These are phyloP conservation scores for Nipponacmea schrenckii DNA, from an alignment of 2,888 invertebrate species.

Conservation along the genomic window DNA sequence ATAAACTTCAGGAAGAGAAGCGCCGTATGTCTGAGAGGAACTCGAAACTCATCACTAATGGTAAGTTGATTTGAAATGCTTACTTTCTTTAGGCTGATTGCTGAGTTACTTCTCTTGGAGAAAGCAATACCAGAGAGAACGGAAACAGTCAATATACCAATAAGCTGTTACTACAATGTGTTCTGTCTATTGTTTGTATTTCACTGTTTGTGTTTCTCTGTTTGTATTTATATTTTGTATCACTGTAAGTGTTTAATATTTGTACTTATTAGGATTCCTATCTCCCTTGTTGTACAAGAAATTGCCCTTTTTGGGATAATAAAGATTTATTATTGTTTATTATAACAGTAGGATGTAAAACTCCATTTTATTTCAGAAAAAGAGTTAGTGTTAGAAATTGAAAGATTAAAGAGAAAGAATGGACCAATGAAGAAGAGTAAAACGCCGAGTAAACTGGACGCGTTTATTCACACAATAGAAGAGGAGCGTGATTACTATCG, in stretches of 20 bases:
- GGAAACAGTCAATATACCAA: no score
- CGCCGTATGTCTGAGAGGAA: slow-evolving; percentile 58
- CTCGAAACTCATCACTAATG: slow-evolving; percentile 65
- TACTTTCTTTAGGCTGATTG: not conserved
- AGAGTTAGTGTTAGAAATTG: slow-evolving; percentile 68
- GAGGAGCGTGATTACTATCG: slow-evolving; percentile 67
- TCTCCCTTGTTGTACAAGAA: no score
- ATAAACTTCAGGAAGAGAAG: slow-evolving; percentile 65
- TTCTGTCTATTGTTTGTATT: no score
- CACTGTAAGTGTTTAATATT: no score
- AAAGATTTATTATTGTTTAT: no score
- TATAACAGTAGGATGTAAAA: no score
- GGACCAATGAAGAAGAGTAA: slow-evolving; percentile 54
- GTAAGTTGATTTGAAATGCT: slow-evolving; percentile 39
- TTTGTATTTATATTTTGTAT: no score
- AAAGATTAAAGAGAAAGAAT: slow-evolving; percentile 62
- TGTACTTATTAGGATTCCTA: no score
- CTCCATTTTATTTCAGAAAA: slow-evolving; percentile 54
- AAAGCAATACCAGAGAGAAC: not conserved
- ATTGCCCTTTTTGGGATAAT: no score
- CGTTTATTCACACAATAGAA: slow-evolving; percentile 63
- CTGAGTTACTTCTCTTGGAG: not conserved
- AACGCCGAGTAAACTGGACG: slow-evolving; percentile 60
- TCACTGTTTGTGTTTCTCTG: no score
- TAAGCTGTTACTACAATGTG: no score